A percentile compares a stretch with the other conserved stretches of the same genome.
Conservation (phyloP, 1,140 invertebrate genomes). For the Trigoniulus corallinus region DNA sequence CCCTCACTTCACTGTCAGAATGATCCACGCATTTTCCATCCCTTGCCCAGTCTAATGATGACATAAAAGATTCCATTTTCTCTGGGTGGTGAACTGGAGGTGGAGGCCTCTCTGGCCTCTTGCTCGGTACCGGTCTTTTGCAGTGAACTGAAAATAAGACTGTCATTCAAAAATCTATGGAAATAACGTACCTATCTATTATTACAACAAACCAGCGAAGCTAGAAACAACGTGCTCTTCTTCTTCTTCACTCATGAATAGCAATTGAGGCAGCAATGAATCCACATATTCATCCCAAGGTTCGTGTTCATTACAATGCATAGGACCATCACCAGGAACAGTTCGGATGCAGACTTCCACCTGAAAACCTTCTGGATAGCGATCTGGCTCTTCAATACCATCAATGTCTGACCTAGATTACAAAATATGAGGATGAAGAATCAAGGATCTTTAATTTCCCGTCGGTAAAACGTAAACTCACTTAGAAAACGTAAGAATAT, state of each 20-base stretch:
- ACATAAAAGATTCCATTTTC: conserved; percentile 1
- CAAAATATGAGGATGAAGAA: conserved; percentile 25
- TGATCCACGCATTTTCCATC: not conserved
- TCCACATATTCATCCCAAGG: conserved; percentile 47
- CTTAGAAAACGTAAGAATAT: conserved; percentile 52
- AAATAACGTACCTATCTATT: too few relatives aligned
- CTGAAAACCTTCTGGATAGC: conserved; percentile 58
- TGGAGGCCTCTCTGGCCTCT: not conserved
- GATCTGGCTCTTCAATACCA: conserved; percentile 56
- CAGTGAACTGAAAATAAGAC: too few relatives aligned
- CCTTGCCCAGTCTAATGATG: conserved; percentile 1
- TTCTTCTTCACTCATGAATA: conserved; percentile 66
- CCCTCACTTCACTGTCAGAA: too few relatives aligned
- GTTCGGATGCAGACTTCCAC: conserved; percentile 55
- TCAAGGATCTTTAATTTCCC: not conserved
- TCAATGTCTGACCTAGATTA: conserved; percentile 56
- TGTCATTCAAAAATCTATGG: too few relatives aligned
- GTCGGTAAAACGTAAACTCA: conserved; percentile 20
- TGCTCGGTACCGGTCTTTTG: too few relatives aligned
- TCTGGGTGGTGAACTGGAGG: not conserved
- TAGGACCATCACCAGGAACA: conserved; percentile 43
- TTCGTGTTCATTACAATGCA: conserved; percentile 32
- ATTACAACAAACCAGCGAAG: too few relatives aligned
- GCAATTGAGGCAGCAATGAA: conserved; percentile 28
- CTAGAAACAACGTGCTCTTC: conserved; percentile 64